Conservation (phyloP, 2,113 vertebrate species). For the Myotis davidii region DNA sequence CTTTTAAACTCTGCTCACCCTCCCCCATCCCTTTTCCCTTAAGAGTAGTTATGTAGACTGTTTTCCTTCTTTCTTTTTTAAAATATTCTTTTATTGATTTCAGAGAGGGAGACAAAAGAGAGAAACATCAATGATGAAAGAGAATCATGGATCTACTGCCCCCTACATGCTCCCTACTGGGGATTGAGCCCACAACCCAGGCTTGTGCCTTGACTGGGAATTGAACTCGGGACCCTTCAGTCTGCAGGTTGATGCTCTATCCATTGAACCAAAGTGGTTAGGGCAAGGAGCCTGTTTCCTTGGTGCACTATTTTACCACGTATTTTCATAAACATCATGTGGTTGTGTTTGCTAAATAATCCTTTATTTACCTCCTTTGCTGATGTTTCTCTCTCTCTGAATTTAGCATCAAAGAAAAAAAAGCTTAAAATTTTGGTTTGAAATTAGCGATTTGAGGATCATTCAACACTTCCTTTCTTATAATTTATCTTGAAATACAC, state of each 20-base stretch:
- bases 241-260: too few species aligned
- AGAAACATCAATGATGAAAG: too few species aligned
- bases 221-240: too few species aligned
- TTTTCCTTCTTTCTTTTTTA: background rate
- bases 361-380: background rate
- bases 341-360: constrained; percentile 42
- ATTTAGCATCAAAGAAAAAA: constrained; percentile 2
- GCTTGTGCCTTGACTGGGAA: too few species aligned
- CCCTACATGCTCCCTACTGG: too few species aligned
- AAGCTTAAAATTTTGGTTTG: background rate
- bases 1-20: background rate
- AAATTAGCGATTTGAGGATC: background rate
- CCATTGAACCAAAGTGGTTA: too few species aligned
- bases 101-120: too few species aligned
- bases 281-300: background rate
- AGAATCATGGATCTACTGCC: too few species aligned
- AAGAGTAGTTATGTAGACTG: background rate
- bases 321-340: constrained; percentile 19
- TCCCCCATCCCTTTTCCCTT: background rate
- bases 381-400: background rate
- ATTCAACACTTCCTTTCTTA: background rate
- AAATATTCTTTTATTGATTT: too few species aligned
- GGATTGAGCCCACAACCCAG: too few species aligned
- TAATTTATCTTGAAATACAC: background rate
- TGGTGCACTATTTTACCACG: background rate